Conservation (phyloP, 92 coral and sea anemone genomes). For the Phenganax stokvisi region DNA sequence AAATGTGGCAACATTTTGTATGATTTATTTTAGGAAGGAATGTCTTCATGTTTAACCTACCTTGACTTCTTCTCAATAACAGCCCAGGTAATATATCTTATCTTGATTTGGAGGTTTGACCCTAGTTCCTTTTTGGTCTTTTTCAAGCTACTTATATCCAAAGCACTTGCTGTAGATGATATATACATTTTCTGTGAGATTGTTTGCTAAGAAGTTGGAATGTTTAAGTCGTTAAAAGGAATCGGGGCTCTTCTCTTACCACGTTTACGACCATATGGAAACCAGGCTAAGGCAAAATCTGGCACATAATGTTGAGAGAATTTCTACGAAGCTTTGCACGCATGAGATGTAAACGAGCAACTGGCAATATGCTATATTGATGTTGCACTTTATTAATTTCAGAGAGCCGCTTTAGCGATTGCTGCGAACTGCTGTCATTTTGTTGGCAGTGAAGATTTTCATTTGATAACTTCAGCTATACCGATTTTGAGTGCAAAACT, state of each 20-base stretch:
- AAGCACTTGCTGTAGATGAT: too few relatives aligned
- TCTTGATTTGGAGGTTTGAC: too few relatives aligned
- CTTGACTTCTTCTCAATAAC: slow-evolving; percentile 97
- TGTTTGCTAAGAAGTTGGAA: too few relatives aligned
- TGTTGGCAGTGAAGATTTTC: slow-evolving; percentile 83
- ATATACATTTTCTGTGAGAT: too few relatives aligned
- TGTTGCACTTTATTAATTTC: slow-evolving; percentile 6
- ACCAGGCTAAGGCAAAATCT: too few relatives aligned
- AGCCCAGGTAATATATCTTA: slow-evolving; percentile 70
- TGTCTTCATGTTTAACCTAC: slow-evolving; percentile 86
- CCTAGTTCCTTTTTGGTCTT: too few relatives aligned
- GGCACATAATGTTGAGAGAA: too few relatives aligned
- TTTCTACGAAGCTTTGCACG: too few relatives aligned
- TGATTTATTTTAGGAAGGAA: slow-evolving; percentile 64
- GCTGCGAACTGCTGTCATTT: slow-evolving; percentile 96
- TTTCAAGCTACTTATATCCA: too few relatives aligned
- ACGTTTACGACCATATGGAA: too few relatives aligned
- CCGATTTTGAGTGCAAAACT: slow-evolving; percentile 83
- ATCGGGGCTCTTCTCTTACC: too few relatives aligned
- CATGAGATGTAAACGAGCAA: background rate
- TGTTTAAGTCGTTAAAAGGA: too few relatives aligned
- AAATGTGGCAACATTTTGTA: background rate
- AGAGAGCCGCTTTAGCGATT: slow-evolving; percentile 94
- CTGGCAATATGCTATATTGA: background rate
- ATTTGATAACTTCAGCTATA: slow-evolving; percentile 73